Conservation (phyloP, 2,888 invertebrate species). For the Dermolepida albohirtum region DNA sequence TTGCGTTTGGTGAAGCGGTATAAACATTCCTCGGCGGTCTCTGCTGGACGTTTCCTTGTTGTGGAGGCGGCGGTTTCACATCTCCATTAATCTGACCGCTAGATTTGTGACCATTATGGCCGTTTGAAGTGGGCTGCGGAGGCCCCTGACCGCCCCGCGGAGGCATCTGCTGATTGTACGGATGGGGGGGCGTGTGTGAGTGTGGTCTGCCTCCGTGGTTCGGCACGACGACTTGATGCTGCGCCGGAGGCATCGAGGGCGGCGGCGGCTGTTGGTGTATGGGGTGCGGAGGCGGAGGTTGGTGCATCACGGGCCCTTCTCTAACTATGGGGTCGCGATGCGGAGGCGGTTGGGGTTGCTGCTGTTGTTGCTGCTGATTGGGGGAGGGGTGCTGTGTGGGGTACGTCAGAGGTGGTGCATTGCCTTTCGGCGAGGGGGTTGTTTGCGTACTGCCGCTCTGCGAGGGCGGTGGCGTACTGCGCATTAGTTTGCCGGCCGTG, state of each 20-base stretch:
- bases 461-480: slow-evolving; percentile 71
- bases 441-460: slow-evolving; percentile 59
- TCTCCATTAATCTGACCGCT: slow-evolving; percentile 60
- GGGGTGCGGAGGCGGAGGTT: slow-evolving; percentile 51
- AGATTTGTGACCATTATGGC: slow-evolving; percentile 43
- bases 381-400: slow-evolving; percentile 48
- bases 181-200: slow-evolving; percentile 53
- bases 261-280: slow-evolving; percentile 60
- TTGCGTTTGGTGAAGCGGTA: slow-evolving; percentile 58
- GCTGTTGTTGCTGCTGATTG: slow-evolving; percentile 46
- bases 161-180: slow-evolving; percentile 40
- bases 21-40: slow-evolving; percentile 54
- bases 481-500: slow-evolving; percentile 75
- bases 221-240: slow-evolving; percentile 47
- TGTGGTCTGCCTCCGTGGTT: slow-evolving; percentile 49
- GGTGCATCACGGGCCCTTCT: slow-evolving; percentile 53
- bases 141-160: slow-evolving; percentile 40
- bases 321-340: slow-evolving; percentile 39
- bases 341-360: slow-evolving; percentile 48
- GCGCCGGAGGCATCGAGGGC: slow-evolving; percentile 47
- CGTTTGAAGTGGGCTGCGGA: slow-evolving; percentile 43
- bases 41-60: slow-evolving; percentile 51
- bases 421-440: slow-evolving; percentile 58
- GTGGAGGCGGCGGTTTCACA: slow-evolving; percentile 42
- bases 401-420: slow-evolving; percentile 43